Base-by-base conservation (phyloP, 2,888 invertebrate species). In the Cenopis cana region DNA sequence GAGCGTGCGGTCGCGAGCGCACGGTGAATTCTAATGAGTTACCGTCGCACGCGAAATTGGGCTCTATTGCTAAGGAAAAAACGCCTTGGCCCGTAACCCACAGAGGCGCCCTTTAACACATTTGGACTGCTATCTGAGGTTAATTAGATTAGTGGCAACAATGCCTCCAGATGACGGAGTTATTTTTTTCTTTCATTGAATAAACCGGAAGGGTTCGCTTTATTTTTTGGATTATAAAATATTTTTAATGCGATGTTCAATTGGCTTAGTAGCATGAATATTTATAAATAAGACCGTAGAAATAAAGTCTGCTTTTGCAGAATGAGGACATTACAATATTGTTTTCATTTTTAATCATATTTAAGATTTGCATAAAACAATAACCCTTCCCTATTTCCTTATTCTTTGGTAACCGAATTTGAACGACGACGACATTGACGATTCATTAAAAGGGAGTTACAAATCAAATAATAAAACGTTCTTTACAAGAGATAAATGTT, bases 21-120 rank as follows among this genome's bases (percentile, higher is more conserved):
- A 87, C 89, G 86, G 88, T 91, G 93, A 93, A 93, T 93, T 88
- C 88, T 93, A 93, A 93, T 93, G 91, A 93, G 92, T 79, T 72
- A 68, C 76, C 62, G 73, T 74, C 74, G 76, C 79, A 80, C 74
- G 77, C 82, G 80, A 91, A 86, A 85, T 80, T 78, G 75, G 79
- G 79, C 82, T 83, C 84, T 91, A 87, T 80, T 67, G 65, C 68
- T 46, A 68, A 73, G 59, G 77, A 84, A 86, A 33, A 75, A 74
- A 76, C 78, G 78, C 75, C 84, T 88, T 86, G 62, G 79, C 80
- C 69, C 80, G 81, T 73, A 75, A 74, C 72, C 74, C 77, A 77
- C 76, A 86, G 84, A 85, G 83, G 81, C 84, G 84, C 88, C 89
- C 89, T 90, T 91, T 91, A 91, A 92, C 92, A 93, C 91, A 89